These are phyloP conservation scores for Morone chrysops DNA, from an alignment of 2,113 vertebrate species.

Conservation along the genomic window DNA sequence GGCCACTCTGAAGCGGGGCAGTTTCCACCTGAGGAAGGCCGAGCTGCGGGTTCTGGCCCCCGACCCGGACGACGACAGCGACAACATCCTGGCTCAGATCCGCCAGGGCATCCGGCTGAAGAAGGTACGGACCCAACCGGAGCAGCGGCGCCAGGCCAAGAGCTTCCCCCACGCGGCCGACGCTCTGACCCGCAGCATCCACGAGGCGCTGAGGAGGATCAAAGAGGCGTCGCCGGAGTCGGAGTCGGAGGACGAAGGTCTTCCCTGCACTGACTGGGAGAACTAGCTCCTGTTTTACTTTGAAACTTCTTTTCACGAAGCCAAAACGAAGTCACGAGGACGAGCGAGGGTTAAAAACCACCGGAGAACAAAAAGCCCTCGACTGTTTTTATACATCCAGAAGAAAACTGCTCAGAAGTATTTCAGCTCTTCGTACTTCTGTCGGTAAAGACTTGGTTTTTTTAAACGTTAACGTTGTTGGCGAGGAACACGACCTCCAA, in stretches of 20 bases:
- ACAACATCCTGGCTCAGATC: conserved; percentile 99
- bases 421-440: conserved; percentile 37
- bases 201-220: conserved; percentile 95
- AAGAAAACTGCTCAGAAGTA: conserved; percentile 16
- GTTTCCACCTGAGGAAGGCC: conserved; percentile 96
- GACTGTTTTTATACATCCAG: conserved; percentile 3
- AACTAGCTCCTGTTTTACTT: conserved; percentile 80
- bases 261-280: conserved; percentile 96
- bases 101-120: conserved; percentile 95
- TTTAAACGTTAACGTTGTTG: conserved; percentile 8
- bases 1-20: conserved; percentile 96
- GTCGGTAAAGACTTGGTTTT: conserved; percentile 36
- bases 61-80: conserved; percentile 93
- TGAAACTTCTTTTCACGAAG: too few relatives aligned
- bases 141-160: conserved; percentile 87
- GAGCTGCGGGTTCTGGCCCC: conserved; percentile 94
- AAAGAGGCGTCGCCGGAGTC: conserved; percentile 98
- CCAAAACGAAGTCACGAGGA: conserved; percentile 33
- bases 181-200: conserved; percentile 96
- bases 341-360: conserved; percentile 6
- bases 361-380: conserved; percentile 50
- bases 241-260: conserved; percentile 95
- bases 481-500: conserved; percentile 62
- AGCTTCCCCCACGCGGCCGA: conserved; percentile 89
- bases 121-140: conserved; percentile 90